These are phyloP conservation scores for Misgurnus anguillicaudatus DNA, from an alignment of 2,113 vertebrate species.

Conservation along the genomic window DNA sequence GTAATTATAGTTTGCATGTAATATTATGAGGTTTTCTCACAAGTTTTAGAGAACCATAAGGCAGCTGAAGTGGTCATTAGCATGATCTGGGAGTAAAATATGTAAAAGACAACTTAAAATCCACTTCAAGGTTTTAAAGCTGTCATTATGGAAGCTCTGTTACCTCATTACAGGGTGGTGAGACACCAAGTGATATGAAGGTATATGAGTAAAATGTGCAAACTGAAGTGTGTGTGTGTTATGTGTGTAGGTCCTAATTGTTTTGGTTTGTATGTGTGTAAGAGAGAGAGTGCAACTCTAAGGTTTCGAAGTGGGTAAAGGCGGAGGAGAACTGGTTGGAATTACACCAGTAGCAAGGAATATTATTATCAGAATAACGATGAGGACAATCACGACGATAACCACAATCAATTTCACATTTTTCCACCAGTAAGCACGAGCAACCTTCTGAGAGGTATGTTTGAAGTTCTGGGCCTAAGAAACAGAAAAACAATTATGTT, in stretches of 20 bases:
- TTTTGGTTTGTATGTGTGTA: slow-evolving; percentile 37
- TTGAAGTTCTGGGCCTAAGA: slow-evolving; percentile 90
- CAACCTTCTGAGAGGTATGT: slow-evolving; percentile 89
- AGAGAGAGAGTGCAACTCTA: neutral
- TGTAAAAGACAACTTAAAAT: neutral
- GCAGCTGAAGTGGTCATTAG: neutral
- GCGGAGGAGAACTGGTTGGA: slow-evolving; percentile 55
- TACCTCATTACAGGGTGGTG: slow-evolving; percentile 24
- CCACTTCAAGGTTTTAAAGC: slow-evolving; percentile 11
- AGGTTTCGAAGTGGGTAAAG: neutral
- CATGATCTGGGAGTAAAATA: neutral
- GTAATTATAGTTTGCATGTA: neutral
- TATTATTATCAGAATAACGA: slow-evolving; percentile 84
- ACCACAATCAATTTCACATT: slow-evolving; percentile 86
- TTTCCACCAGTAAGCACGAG: slow-evolving; percentile 93
- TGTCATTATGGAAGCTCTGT: slow-evolving; percentile 25
- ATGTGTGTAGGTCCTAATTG: slow-evolving; percentile 21
- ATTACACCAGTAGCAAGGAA: slow-evolving; percentile 85
- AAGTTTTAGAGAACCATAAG: slow-evolving; percentile 20
- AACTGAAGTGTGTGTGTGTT: slow-evolving; percentile 10
- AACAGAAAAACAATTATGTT: slow-evolving; percentile 18
- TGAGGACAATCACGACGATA: slow-evolving; percentile 79
- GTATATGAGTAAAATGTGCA: slow-evolving; percentile 29
- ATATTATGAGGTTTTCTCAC: neutral
- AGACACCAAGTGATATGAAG: slow-evolving; percentile 28